Base-by-base conservation (phyloP, 2,113 vertebrate species). In the Anoplopoma fimbria region DNA sequence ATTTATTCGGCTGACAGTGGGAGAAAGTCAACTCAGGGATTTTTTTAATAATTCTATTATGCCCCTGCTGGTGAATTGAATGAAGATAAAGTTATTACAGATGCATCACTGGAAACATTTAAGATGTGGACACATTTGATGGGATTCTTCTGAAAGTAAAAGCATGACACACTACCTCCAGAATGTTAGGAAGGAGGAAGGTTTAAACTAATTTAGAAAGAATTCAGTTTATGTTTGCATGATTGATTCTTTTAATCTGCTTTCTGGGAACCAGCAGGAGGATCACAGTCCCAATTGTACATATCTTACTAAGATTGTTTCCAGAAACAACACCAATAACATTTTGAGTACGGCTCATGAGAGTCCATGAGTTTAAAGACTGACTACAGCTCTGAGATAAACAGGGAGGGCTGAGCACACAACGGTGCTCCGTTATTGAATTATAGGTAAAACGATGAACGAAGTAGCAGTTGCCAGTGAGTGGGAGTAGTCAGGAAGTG, bases 1-100 rank as follows among this genome's bases (percentile, higher is more conserved):
- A 70, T 63, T 19, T 38, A 53, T 36, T 58, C 68, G 83, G 55
- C 62, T 55, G 73, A 63, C 70, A 75, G 58, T 38, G 62, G 67
- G 64, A 84, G 9, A 33, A 17, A 40, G 19, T 34, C 42, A 38
- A 40, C 13, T 31, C 23, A 42, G 72, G 42, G 27, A 9, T 31
- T 15, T 19, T 55, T 47, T 75, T 45, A 2, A 42, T 15, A 4
- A 34, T 12, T 57, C 68, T 10, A 51, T 15, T 25, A 38, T 38
- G 40, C 15, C n/a, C 12, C 45, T 23, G 57, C 42, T 65, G 23
- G n/a, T 23, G 5, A 64, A 62, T 2, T 33, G 27, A 69, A 53
- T 58, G 64, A 81, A 13, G 13, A 53, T 31, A 19, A 9, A 36
- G n/a, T 69, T n/a, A 38, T 47, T 14, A 53, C 47, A 58, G 40